Evolutionary conservation across 1,140 invertebrate genomes (phyloP).

Genomic region (Trichomalopsis sarcophagae): DNA sequence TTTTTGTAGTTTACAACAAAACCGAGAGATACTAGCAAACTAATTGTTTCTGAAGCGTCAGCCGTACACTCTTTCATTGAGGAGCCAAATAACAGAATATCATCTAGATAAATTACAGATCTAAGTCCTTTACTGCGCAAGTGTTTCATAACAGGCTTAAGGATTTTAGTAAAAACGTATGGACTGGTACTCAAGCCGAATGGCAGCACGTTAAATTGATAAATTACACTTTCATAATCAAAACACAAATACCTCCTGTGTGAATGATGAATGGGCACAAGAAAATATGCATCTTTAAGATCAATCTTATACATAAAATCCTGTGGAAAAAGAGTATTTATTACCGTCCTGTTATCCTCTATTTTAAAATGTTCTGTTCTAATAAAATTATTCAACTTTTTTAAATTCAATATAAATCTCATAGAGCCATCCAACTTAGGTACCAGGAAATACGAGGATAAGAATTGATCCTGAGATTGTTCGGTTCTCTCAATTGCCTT

Average conservation of each 20-base stretch:
- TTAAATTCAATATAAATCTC: conserved; percentile 61
- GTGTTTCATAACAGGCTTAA: conserved; percentile 26
- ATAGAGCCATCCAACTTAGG: conserved; percentile 53
- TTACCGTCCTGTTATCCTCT: conserved; percentile 56
- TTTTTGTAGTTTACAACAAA: conserved; percentile 30
- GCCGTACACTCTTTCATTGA: neutral
- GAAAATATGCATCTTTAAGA: conserved; percentile 45
- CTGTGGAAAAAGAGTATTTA: conserved; percentile 48
- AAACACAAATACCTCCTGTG: conserved; percentile 43
- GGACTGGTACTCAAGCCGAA: conserved; percentile 46
- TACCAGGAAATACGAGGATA: conserved; percentile 51
- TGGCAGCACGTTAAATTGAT: conserved; percentile 33
- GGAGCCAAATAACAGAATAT: conserved; percentile 9
- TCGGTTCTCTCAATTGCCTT: neutral
- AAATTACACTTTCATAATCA: conserved; percentile 38
- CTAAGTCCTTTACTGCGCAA: neutral
- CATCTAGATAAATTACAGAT: conserved; percentile 38
- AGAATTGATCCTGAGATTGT: conserved; percentile 35
- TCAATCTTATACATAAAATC: conserved; percentile 52
- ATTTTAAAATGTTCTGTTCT: conserved; percentile 59
- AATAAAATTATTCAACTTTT: conserved; percentile 58
- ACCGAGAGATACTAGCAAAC: conserved; percentile 6
- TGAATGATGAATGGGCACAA: conserved; percentile 17
- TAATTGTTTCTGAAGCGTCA: neutral
- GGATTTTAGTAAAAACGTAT: conserved; percentile 42